Base-by-base conservation (phyloP, 2,113 vertebrate species). In the Nestor notabilis region DNA sequence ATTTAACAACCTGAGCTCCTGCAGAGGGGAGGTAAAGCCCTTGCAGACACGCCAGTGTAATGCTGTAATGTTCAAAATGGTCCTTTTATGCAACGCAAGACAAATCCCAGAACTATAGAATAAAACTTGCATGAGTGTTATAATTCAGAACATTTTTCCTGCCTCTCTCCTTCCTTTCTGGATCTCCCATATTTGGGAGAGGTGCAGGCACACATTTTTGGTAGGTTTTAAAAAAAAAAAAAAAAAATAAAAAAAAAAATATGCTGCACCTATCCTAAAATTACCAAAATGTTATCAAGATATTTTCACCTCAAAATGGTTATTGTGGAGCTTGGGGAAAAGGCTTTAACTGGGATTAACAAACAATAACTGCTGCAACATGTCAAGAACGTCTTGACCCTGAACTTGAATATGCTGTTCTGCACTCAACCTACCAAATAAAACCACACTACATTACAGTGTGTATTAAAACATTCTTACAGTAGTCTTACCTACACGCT, bases 401-500 rank as follows among this genome's bases (percentile, higher is more conserved):
- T 78, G 8, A 91, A 29, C 23, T 3, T 55, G 35, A 96, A 39
- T 25, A 44, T 5, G 13, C 17, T 31, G 15, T 35, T 91, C 63
- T 52, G 70, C 27, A 24, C 21, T n/a, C 52, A 76, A 64, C 4
- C 21, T 77, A 52, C 16, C 11, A 77, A 88, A 81, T 29, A 83
- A 75, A 82, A 60, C 35, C 47, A 74, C 58, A 88, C 8, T 39
- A 35, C 69, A 52, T 69, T 70, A 70, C 29, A 64, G 50, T 21
- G 18, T 37, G 14, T 24, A 78, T 60, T 27, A 41, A 87, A 75
- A 35, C 11, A 58, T 41, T 68, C 74, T 77, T 4, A 50, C 2
- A 88, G 43, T 25, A 70, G 27, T 68, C 46, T 84, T 93, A 96
- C 99, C 99, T 71, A 97, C 94, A 70, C 98, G 98, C 41, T 99